Evolutionary conservation across 2,888 invertebrate genomes (phyloP).

Genomic region (Cantharis rustica): DNA sequence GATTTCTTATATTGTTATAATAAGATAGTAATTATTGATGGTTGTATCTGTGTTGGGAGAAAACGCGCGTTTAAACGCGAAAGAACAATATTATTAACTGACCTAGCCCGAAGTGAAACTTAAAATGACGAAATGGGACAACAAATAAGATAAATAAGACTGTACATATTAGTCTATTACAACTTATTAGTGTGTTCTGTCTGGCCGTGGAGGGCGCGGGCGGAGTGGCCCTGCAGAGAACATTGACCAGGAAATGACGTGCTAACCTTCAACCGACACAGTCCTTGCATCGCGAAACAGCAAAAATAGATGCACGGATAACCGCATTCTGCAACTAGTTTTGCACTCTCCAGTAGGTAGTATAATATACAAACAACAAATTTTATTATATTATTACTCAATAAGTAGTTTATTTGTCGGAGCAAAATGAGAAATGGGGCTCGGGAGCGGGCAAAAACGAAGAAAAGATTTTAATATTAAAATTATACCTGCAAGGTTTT

Average conservation of each 20-base stretch:
- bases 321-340: conserved; percentile 32
- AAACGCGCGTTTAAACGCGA: neutral
- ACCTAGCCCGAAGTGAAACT: neutral
- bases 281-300: conserved; percentile 35
- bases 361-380: neutral
- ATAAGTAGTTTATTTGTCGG: neutral
- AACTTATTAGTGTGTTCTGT: conserved; percentile 30
- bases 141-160: conserved; percentile 25
- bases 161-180: conserved; percentile 26
- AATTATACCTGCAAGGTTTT: conserved; percentile 35
- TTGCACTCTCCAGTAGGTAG: neutral
- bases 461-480: conserved; percentile 14
- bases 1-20: too few species aligned
- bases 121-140: neutral
- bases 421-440: neutral
- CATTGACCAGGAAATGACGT: conserved; percentile 48
- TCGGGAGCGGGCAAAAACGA: neutral
- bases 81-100: neutral
- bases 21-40: too few species aligned
- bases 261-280: conserved; percentile 36
- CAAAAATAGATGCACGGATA: conserved; percentile 33
- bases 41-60: neutral
- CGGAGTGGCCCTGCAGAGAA: conserved; percentile 37
- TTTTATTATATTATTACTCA: neutral
- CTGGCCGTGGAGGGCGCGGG: conserved; percentile 31